A percentile compares a stretch with the other conserved stretches of the same genome.
These are phyloP conservation scores for Lordiphosa collinella DNA, from an alignment of 1,140 invertebrate species.

Conservation along the genomic window DNA sequence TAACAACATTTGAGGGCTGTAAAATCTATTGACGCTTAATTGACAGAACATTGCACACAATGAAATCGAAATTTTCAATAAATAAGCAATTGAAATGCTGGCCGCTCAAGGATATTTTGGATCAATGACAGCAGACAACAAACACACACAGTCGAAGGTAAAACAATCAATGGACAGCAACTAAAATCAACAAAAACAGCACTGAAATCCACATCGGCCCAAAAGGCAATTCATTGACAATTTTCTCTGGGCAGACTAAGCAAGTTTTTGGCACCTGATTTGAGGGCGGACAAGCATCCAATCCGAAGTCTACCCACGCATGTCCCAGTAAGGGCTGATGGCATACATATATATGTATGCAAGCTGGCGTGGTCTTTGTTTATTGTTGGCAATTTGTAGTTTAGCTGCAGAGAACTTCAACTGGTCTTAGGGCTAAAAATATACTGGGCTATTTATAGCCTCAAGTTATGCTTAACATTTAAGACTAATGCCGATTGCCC, in stretches of 20 bases:
- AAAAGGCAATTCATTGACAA: constrained; percentile 59
- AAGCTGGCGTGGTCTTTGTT: constrained; percentile 43
- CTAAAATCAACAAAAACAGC: constrained; percentile 1
- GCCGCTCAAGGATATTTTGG: constrained; percentile 29
- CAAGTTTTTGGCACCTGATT: constrained; percentile 47
- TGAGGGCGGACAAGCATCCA: constrained; percentile 1
- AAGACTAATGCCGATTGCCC: constrained; percentile 23
- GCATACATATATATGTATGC: constrained; percentile 1
- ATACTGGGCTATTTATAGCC: constrained; percentile 59
- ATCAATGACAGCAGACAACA: constrained; percentile 56
- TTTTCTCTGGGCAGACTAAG: constrained; percentile 21
- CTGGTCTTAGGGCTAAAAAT: constrained; percentile 46
- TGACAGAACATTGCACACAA: constrained; percentile 42
- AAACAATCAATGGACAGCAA: constrained; percentile 49
- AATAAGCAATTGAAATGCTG: constrained; percentile 18
- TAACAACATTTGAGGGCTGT: constrained; percentile 28
- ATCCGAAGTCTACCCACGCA: neutral
- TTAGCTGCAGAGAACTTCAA: constrained; percentile 64
- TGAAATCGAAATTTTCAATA: constrained; percentile 55
- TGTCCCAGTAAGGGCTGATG: neutral
- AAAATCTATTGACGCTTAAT: constrained; percentile 46
- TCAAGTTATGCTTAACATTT: constrained; percentile 31
- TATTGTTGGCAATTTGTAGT: constrained; percentile 77
- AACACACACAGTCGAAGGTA: constrained; percentile 24
- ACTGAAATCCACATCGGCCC: constrained; percentile 1